Evolutionary conservation across 2,113 vertebrate species (phyloP).

Genomic region (Syngnathus typhle): DNA sequence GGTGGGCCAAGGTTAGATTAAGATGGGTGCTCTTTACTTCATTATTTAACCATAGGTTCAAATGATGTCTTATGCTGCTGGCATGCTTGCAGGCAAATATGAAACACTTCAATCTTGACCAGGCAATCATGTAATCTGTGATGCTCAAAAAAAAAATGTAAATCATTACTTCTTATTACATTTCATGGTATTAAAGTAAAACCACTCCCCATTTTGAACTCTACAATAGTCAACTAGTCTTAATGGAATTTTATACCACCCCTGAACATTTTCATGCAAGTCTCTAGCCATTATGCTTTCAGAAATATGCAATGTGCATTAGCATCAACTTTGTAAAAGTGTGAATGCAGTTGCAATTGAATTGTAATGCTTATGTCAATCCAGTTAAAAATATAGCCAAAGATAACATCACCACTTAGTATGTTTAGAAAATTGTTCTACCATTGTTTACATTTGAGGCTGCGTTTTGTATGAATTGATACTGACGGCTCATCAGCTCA

Average conservation of each 20-base stretch:
- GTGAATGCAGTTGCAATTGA: not conserved
- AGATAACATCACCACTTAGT: too few species aligned
- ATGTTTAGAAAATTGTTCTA: too few species aligned
- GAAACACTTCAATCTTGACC: not conserved
- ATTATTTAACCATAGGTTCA: not conserved
- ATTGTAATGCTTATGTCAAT: not conserved
- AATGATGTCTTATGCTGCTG: conserved; percentile 43
- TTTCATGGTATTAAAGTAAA: not conserved
- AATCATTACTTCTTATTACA: too few species aligned
- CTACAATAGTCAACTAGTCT: not conserved
- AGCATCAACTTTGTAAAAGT: not conserved
- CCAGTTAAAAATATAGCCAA: not conserved
- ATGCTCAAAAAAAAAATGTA: too few species aligned
- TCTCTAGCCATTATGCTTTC: not conserved
- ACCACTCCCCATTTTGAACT: not conserved
- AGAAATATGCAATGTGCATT: not conserved
- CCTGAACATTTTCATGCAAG: not conserved
- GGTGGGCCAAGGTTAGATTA: not conserved
- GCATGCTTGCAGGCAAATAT: conserved; percentile 32
- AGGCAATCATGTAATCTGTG: too few species aligned
- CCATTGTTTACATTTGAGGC: too few species aligned
- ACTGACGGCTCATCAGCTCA: too few species aligned
- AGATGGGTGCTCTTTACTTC: conserved; percentile 1
- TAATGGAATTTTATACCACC: not conserved
- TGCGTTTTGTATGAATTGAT: too few species aligned